phyloP scores from a whole-genome alignment of 2,888 invertebrate genomes.

The Yponomeuta evonymella region DNA sequence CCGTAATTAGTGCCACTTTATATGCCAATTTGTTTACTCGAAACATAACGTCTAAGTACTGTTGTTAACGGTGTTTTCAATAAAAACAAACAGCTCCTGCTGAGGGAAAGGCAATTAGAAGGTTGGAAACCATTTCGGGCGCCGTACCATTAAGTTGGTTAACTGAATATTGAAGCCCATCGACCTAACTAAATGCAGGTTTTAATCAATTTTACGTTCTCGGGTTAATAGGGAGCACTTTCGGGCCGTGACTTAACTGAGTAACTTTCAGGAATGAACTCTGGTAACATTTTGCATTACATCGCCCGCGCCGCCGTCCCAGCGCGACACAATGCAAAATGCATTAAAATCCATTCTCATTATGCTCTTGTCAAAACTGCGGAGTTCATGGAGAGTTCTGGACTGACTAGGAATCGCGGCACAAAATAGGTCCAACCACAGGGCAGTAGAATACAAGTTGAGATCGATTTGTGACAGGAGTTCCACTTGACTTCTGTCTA shows the following conservation, averaged over 20 bases:
- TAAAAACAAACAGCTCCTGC: constrained; percentile 10
- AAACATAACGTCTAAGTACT: constrained; percentile 46
- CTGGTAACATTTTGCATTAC: not conserved
- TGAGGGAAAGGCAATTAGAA: not conserved
- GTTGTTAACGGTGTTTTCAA: constrained; percentile 13
- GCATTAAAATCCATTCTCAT: not conserved
- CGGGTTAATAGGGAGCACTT: not conserved
- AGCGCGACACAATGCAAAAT: not conserved
- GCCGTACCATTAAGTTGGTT: not conserved
- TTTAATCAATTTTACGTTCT: constrained; percentile 1
- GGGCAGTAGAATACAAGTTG: too few species aligned
- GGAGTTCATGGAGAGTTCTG: not conserved
- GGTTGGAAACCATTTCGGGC: not conserved
- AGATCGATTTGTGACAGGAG: too few species aligned
- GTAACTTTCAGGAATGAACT: not conserved
- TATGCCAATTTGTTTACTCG: constrained; percentile 59
- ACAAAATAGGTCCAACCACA: too few species aligned
- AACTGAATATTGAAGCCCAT: not conserved
- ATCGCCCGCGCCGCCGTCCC: not conserved
- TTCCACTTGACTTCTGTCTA: too few species aligned
- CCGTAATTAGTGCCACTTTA: constrained; percentile 54
- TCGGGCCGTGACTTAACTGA: not conserved
- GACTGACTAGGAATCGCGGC: not conserved
- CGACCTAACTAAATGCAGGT: not conserved
- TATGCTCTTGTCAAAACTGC: not conserved